Evolutionary conservation across 2,888 invertebrate species (phyloP).

Genomic region (Rhogogaster chlorosoma): DNA sequence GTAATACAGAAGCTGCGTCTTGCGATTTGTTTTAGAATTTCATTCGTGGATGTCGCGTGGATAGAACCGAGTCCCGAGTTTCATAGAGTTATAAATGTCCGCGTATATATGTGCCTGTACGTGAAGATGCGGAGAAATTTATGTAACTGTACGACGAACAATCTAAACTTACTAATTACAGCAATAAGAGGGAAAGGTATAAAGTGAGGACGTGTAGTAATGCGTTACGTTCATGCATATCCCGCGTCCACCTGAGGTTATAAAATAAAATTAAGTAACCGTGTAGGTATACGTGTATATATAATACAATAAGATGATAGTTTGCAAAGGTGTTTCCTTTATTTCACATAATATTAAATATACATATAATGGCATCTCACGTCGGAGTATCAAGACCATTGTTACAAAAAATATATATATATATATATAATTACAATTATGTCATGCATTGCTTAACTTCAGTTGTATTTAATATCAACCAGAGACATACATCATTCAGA

Average conservation of each 20-base stretch:
- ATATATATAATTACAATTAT: conserved; percentile 61
- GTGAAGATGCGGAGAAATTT: conserved; percentile 26
- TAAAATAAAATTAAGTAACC: conserved; percentile 21
- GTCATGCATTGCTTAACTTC: conserved; percentile 63
- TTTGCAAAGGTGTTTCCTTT: conserved; percentile 70
- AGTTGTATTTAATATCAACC: conserved; percentile 46
- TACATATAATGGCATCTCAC: conserved; percentile 75
- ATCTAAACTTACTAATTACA: conserved; percentile 37
- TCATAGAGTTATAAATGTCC: neutral
- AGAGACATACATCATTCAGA: conserved; percentile 7
- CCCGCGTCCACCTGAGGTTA: neutral
- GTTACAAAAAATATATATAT: conserved; percentile 60
- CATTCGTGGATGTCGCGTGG: neutral
- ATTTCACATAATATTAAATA: conserved; percentile 68
- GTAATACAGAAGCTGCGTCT: neutral
- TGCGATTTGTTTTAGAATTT: neutral
- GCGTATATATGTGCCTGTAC: neutral
- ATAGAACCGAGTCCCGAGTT: neutral
- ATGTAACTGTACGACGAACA: conserved; percentile 33
- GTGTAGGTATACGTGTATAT: neutral
- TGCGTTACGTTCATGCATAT: neutral
- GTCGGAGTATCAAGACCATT: conserved; percentile 71
- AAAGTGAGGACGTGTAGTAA: conserved; percentile 19
- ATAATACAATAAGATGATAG: conserved; percentile 47
- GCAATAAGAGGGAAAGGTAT: conserved; percentile 41